Conservation (phyloP, 2,113 vertebrate genomes). For the Thermophis baileyi region DNA sequence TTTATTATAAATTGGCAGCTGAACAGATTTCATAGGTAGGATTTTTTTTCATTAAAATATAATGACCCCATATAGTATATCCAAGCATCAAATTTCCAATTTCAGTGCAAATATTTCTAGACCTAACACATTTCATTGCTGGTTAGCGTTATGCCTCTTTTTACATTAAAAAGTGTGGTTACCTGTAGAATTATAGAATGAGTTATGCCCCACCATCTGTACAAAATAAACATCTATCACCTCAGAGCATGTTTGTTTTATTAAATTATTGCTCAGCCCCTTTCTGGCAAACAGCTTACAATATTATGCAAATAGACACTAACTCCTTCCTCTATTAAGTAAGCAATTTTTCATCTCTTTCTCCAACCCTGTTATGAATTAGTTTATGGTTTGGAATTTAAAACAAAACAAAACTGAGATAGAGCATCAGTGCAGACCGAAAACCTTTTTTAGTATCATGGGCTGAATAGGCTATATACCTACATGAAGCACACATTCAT, state of each 20-base stretch:
- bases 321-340: conserved; percentile 25
- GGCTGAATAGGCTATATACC: background rate
- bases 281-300: conserved; percentile 35
- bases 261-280: conserved; percentile 39
- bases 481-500: background rate
- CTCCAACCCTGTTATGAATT: conserved; percentile 7
- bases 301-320: conserved; percentile 30
- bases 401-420: background rate
- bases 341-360: conserved; percentile 31
- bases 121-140: conserved; percentile 39
- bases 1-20: conserved; percentile 50
- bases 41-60: conserved; percentile 24
- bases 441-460: background rate
- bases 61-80: background rate
- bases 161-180: conserved; percentile 46
- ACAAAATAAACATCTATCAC: conserved; percentile 35
- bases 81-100: conserved; percentile 43
- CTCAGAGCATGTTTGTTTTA: conserved; percentile 52
- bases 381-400: conserved; percentile 10
- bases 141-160: conserved; percentile 49
- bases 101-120: conserved; percentile 52
- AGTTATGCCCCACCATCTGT: conserved; percentile 34
- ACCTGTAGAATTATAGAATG: conserved; percentile 53
- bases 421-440: background rate
- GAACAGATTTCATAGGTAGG: conserved; percentile 52